Percentiles rank a stretch among this genome's conserved stretches.
phyloP scores from a whole-genome alignment of 92 coral and sea anemone species.

The Ricordea florida region DNA sequence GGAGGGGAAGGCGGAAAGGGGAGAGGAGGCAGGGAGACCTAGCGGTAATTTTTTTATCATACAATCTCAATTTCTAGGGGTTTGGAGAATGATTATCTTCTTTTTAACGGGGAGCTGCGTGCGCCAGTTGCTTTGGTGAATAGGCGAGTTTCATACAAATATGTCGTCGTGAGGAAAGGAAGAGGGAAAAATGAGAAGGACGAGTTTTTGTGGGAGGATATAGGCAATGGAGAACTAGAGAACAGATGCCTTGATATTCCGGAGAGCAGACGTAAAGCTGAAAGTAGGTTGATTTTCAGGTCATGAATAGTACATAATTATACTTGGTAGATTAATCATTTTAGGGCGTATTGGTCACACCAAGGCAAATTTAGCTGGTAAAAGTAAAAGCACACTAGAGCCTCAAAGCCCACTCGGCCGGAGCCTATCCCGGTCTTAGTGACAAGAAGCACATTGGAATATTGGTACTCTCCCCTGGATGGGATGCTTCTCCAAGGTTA shows the following conservation, averaged over 20 bases:
- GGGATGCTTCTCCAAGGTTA: no score
- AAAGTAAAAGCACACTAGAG: no score
- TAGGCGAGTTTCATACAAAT: constrained; percentile 29
- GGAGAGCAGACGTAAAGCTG: background rate
- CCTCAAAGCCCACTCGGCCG: no score
- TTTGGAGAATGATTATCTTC: background rate
- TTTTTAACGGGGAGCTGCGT: constrained; percentile 10
- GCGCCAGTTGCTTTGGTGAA: background rate
- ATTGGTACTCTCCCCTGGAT: no score
- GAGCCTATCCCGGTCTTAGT: no score
- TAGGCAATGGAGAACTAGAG: background rate
- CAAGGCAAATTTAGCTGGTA: no score
- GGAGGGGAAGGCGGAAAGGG: no score
- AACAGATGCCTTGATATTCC: constrained; percentile 53
- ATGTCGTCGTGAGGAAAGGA: constrained; percentile 21
- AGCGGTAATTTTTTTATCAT: background rate
- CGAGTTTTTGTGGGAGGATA: constrained; percentile 31
- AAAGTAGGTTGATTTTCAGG: background rate
- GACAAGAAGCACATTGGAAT: no score
- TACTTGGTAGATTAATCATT: background rate
- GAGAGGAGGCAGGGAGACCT: background rate
- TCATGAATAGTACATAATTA: background rate
- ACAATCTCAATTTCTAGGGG: background rate
- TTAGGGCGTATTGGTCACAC: no score
- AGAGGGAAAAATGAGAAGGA: background rate